Evolutionary conservation across 53 echinoderm and acorn worm genomes (phyloP).

Genomic region (Apostichopus leukothele): DNA sequence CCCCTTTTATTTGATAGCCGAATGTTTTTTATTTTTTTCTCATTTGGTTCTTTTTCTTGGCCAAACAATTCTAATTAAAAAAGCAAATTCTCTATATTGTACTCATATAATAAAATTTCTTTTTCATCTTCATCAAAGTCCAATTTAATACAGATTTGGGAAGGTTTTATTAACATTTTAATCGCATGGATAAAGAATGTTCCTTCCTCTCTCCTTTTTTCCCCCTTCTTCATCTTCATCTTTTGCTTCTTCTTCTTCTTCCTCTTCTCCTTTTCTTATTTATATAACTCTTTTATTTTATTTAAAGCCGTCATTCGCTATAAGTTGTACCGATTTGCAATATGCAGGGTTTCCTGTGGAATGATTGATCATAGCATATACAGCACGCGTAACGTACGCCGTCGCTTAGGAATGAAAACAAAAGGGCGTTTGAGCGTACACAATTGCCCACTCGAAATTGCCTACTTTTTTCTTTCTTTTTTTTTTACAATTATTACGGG

Average conservation of each 20-base stretch:
- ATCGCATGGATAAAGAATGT: neutral
- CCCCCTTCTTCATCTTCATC: neutral
- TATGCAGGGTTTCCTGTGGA: neutral
- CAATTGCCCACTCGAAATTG: neutral
- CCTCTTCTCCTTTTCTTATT: neutral
- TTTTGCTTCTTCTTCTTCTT: constrained; percentile 10
- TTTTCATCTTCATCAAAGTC: neutral
- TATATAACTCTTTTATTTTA: neutral
- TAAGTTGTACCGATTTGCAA: neutral
- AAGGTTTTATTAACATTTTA: constrained; percentile 7
- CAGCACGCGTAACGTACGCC: constrained; percentile 10
- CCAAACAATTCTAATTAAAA: neutral
- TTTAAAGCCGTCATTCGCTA: neutral
- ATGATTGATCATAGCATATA: neutral
- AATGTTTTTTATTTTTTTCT: neutral
- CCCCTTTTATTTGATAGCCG: neutral
- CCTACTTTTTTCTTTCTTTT: neutral
- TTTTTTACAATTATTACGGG: constrained; percentile 7
- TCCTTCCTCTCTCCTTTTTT: neutral
- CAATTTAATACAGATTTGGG: neutral
- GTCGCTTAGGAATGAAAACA: constrained; percentile 29
- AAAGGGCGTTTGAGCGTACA: constrained; percentile 38
- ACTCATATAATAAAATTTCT: neutral
- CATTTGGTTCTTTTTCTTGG: neutral
- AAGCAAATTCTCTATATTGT: neutral